phyloP scores from a whole-genome alignment of 2,888 invertebrate species.

The Omphaloscelis lunosa region DNA sequence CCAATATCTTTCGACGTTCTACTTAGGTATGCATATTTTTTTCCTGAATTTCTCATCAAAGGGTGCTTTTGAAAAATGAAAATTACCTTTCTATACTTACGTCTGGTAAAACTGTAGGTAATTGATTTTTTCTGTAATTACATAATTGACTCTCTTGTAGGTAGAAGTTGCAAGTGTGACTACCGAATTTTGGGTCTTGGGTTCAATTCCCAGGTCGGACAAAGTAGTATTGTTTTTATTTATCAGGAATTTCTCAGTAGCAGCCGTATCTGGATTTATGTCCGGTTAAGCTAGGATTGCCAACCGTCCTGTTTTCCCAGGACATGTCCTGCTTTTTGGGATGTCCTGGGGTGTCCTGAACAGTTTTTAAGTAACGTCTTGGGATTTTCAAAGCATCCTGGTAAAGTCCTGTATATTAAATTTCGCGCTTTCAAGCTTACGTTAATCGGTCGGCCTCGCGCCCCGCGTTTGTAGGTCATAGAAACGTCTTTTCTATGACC shows the following conservation, averaged over 20 bases:
- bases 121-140: slow-evolving; percentile 40
- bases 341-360: no score
- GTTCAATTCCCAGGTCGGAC: not conserved
- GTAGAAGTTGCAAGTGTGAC: not conserved
- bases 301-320: no score
- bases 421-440: no score
- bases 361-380: no score
- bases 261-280: not conserved
- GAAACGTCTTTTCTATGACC: no score
- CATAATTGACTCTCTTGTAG: not conserved
- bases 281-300: not conserved
- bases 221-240: not conserved
- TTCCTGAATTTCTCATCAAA: slow-evolving; percentile 19
- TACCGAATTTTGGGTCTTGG: not conserved
- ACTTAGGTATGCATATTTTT: not conserved
- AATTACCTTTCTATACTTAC: slow-evolving; percentile 30
- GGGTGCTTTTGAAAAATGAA: slow-evolving; percentile 32
- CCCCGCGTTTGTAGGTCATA: no score
- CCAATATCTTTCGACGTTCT: slow-evolving; percentile 2
- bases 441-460: no score
- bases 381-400: no score
- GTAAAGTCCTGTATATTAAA: no score
- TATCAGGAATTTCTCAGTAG: not conserved
- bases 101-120: slow-evolving; percentile 21
- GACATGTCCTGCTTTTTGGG: no score